Conservation (phyloP, 2,888 invertebrate species). For the Cantharis nigra region DNA sequence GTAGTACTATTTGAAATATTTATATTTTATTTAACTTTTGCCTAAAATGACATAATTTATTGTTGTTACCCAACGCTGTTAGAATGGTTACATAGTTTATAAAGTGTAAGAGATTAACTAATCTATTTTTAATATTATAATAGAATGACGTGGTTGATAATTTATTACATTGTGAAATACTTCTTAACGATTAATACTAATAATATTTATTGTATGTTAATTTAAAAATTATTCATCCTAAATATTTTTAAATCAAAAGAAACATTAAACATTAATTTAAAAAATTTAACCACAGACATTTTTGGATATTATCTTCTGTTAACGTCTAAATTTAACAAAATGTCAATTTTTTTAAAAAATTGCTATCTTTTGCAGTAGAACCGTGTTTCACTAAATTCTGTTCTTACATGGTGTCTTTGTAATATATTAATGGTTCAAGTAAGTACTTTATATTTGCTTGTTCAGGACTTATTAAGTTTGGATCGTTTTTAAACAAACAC, state of each 20-base stretch:
- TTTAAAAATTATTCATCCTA: neutral
- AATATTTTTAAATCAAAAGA: neutral
- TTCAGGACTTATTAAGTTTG: neutral
- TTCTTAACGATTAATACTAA: neutral
- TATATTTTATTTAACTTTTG: neutral
- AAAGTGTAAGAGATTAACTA: neutral
- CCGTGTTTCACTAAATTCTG: no score
- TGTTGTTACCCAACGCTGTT: neutral
- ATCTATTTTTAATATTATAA: neutral
- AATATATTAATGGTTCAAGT: no score
- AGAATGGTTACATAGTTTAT: neutral
- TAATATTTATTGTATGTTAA: neutral
- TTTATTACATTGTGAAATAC: neutral
- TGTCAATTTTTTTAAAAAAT: no score
- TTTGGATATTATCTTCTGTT: no score
- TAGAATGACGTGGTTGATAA: neutral
- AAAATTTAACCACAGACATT: no score
- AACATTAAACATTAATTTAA: neutral
- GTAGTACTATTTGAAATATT: neutral
- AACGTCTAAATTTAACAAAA: no score
- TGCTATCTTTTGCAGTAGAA: no score
- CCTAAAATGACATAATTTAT: neutral
- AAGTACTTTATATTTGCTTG: no score
- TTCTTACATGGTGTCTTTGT: no score
- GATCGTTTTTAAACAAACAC: neutral